These are phyloP conservation scores for Xerus inauris DNA, from an alignment of 2,113 vertebrate species.

Conservation along the genomic window DNA sequence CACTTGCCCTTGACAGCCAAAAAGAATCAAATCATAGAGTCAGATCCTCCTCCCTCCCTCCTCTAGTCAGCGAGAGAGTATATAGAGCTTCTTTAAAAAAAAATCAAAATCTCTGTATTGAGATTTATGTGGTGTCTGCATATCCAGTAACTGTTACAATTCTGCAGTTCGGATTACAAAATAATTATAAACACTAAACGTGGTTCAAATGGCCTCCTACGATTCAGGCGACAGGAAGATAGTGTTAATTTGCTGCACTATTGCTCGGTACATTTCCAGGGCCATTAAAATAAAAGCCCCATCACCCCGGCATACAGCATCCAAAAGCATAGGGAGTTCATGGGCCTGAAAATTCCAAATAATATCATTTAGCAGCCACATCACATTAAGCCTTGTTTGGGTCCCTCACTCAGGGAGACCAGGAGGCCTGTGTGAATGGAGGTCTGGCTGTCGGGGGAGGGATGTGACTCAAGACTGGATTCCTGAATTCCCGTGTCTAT, in stretches of 20 bases:
- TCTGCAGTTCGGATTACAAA: conserved; percentile 10
- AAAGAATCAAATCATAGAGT: conserved; percentile 2
- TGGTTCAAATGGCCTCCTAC: conserved; percentile 19
- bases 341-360: conserved; percentile 23
- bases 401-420: neutral
- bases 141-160: neutral
- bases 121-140: neutral
- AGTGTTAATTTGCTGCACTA: conserved; percentile 48
- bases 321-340: conserved; percentile 41
- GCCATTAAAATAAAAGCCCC: conserved; percentile 57
- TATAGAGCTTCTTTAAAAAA: neutral
- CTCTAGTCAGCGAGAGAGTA: neutral
- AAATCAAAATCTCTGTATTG: neutral
- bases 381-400: neutral
- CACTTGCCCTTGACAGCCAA: neutral
- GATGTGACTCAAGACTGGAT: neutral
- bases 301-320: neutral
- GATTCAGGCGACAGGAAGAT: neutral
- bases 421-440: neutral
- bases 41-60: neutral
- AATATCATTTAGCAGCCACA: neutral
- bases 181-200: conserved; percentile 49
- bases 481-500: neutral
- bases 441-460: neutral
- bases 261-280: conserved; percentile 32